phyloP scores from a whole-genome alignment of 1,140 invertebrate genomes.

The Scaptodrosophila lebanonensis region DNA sequence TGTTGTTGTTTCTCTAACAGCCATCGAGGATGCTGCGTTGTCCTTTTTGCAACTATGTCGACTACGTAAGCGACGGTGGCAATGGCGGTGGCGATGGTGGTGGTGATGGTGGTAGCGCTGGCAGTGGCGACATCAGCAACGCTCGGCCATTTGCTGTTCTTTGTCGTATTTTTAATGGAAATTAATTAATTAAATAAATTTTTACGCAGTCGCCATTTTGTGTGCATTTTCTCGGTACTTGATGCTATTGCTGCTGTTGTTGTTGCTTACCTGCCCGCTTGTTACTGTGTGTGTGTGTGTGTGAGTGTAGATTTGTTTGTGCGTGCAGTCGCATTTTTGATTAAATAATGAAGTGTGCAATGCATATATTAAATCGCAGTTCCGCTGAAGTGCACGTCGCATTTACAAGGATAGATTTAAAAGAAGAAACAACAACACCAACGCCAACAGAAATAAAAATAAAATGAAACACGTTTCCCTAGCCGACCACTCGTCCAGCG shows the following conservation, averaged over 20 bases:
- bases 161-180: conserved; percentile 66
- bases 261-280: too few relatives aligned
- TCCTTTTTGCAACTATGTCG: not conserved
- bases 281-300: conserved; percentile 1
- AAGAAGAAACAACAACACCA: too few relatives aligned
- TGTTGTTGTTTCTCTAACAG: conserved; percentile 13
- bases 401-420: too few relatives aligned
- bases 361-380: not conserved
- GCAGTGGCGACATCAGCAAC: not conserved
- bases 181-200: conserved; percentile 73
- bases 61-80: too few relatives aligned
- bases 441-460: too few relatives aligned
- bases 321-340: conserved; percentile 27
- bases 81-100: conserved; percentile 6
- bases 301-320: conserved; percentile 13
- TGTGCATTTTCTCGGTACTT: too few relatives aligned
- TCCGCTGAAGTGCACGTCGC: too few relatives aligned
- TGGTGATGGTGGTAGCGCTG: not conserved
- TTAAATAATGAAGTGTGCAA: conserved; percentile 16
- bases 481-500: too few relatives aligned
- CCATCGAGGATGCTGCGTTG: conserved; percentile 12
- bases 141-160: conserved; percentile 33
- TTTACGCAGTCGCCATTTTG: conserved; percentile 55
- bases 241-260: too few relatives aligned
- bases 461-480: too few relatives aligned